Percentiles rank a stretch among this genome's conserved stretches.
Evolutionary conservation across 1,140 invertebrate genomes (phyloP).

Genomic region (Frieseomelitta varia): DNA sequence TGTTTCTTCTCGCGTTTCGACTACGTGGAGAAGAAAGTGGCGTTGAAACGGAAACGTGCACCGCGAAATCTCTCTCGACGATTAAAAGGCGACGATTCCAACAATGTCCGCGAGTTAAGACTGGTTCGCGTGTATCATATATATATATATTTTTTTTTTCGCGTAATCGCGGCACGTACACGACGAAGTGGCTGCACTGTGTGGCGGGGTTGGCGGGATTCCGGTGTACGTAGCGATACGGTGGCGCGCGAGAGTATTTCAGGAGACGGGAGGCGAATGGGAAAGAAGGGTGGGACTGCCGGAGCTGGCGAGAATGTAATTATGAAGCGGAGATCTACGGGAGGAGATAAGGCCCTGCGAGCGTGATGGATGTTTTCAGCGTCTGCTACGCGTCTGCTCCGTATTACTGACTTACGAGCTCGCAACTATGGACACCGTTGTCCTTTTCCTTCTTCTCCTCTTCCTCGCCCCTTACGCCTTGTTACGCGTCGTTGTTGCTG

Average conservation of each 20-base stretch:
- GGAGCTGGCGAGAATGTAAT: constrained; percentile 79
- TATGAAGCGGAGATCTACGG: constrained; percentile 81
- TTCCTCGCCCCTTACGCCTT: constrained; percentile 13
- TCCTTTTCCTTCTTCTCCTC: constrained; percentile 49
- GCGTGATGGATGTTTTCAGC: constrained; percentile 83
- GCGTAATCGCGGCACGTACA: constrained; percentile 62
- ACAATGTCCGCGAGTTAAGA: constrained; percentile 46
- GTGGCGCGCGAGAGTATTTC: constrained; percentile 24
- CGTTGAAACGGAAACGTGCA: constrained; percentile 21
- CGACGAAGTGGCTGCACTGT: constrained; percentile 16
- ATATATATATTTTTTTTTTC: constrained; percentile 44
- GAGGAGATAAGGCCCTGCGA: constrained; percentile 78
- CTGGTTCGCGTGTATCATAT: constrained; percentile 45
- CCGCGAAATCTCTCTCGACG: not conserved
- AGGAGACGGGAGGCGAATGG: constrained; percentile 23
- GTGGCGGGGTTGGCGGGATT: constrained; percentile 34
- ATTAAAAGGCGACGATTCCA: not conserved
- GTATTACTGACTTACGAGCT: constrained; percentile 79
- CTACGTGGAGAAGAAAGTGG: not conserved
- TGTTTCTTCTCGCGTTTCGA: not conserved
- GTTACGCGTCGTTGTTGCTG: not conserved
- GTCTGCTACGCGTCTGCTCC: constrained; percentile 81
- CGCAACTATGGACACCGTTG: constrained; percentile 63
- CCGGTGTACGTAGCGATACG: constrained; percentile 49
- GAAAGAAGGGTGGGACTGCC: constrained; percentile 39